Percentiles rank a stretch among this genome's conserved stretches.
Conservation (phyloP, 2,888 invertebrate species). For the Leptopterna dolabrata region DNA sequence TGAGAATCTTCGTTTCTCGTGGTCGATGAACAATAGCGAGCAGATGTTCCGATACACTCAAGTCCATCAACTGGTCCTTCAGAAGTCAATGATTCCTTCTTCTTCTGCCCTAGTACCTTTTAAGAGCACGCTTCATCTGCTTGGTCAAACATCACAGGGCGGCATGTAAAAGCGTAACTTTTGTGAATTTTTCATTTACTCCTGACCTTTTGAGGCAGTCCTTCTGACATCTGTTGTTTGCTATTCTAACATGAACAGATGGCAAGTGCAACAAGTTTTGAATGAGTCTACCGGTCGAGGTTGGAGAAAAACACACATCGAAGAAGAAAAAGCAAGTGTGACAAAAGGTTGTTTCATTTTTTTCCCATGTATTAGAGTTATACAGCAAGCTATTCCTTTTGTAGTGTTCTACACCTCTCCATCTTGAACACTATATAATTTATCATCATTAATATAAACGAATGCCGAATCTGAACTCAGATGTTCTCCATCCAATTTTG, state of each 20-base stretch:
- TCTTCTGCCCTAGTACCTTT: not conserved
- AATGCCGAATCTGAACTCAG: too few species aligned
- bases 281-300: not conserved
- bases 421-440: too few species aligned
- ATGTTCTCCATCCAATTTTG: too few species aligned
- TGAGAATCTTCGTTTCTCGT: not conserved
- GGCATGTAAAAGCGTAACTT: not conserved
- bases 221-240: not conserved
- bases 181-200: not conserved
- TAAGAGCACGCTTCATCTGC: constrained; percentile 39
- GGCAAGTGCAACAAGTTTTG: constrained; percentile 27
- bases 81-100: constrained; percentile 49
- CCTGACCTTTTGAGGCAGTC: not conserved
- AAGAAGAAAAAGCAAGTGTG: not conserved
- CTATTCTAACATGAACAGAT: not conserved
- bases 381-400: too few species aligned
- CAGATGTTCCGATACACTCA: constrained; percentile 26
- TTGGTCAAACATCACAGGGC: constrained; percentile 24
- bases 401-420: too few species aligned
- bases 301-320: not conserved
- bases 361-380: too few species aligned
- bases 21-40: constrained; percentile 34
- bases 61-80: constrained; percentile 49
- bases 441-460: too few species aligned
- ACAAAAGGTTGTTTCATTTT: not conserved